Base-by-base conservation (phyloP, 2,888 invertebrate genomes). In the Reticulitermes lucifugus region DNA sequence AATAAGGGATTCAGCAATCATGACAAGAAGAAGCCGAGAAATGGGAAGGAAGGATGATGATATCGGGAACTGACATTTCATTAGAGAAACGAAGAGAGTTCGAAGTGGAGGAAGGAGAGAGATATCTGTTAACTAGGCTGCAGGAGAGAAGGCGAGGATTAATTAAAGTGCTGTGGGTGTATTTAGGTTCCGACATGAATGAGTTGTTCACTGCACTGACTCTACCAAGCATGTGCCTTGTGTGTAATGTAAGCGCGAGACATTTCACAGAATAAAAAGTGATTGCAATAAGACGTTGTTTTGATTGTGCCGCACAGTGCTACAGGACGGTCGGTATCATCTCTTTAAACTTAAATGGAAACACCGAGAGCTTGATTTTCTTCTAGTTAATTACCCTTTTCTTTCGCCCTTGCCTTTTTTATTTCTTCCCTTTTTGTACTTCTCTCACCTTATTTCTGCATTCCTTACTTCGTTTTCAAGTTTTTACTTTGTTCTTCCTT, bases 131-230 rank as follows among this genome's bases (percentile, higher is more conserved):
- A 65, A 65, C 6, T n/a, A 25, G 65, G 25, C 25, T 65, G 25
- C 12, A 25, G 65, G 25, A 25, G 65, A 65, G 65, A 60, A 60
- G 65, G 65, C 65, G 65, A 10, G 65, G 65, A 65, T 65, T 65
- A 65, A 65, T 65, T 65, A 65, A 65, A 65, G 65, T 65, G 65
- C 65, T n/a, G n/a, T n/a, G 65, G 65, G 65, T 65, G 25, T 65
- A 65, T 65, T 65, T 65, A 25, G n/a, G 65, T n/a, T n/a, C 65
- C n/a, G 65, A 65, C 65, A 65, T 65, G 65, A 65, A 65, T 65
- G 25, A 65, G 65, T 4, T 65, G 65, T 65, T 65, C 25, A n/a
- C 65, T 25, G 65, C 25, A 7, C 65, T n/a, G 12, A 65, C 65
- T 12, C 65, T 25, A 65, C 9, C 65, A 10, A 65, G 65, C 65